Conservation (phyloP, 2,888 invertebrate genomes). For the Netelia melanura region DNA sequence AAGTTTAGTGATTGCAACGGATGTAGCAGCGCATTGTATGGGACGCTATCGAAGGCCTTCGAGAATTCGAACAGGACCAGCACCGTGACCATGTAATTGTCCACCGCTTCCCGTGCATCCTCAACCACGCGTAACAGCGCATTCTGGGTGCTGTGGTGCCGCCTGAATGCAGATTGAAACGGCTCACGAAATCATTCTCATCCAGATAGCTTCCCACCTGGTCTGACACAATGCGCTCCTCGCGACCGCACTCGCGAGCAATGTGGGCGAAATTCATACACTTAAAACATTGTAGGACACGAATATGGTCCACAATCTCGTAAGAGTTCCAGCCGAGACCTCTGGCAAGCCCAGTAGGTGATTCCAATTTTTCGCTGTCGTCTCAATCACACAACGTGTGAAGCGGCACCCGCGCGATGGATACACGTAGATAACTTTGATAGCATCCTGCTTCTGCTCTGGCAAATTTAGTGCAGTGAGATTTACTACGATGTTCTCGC, state of each 20-base stretch:
- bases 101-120: not conserved
- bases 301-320: not conserved
- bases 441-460: no score
- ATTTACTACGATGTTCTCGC: no score
- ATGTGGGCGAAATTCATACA: no score
- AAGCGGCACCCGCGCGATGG: not conserved
- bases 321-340: not conserved
- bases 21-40: not conserved
- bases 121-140: conserved; percentile 2
- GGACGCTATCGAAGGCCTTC: not conserved
- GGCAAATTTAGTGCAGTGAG: no score
- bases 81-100: not conserved
- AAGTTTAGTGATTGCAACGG: not conserved
- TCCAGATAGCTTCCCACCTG: not conserved
- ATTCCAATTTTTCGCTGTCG: conserved; percentile 17
- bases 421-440: no score
- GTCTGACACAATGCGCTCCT: not conserved
- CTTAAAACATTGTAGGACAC: no score
- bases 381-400: conserved; percentile 8
- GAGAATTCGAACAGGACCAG: not conserved
- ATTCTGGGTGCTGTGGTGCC: not conserved
- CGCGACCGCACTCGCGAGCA: no score
- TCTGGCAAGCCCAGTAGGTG: not conserved
- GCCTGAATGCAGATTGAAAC: not conserved
- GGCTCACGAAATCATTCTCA: not conserved